phyloP scores from a whole-genome alignment of 2,888 invertebrate genomes.

The Penaeus monodon region DNA sequence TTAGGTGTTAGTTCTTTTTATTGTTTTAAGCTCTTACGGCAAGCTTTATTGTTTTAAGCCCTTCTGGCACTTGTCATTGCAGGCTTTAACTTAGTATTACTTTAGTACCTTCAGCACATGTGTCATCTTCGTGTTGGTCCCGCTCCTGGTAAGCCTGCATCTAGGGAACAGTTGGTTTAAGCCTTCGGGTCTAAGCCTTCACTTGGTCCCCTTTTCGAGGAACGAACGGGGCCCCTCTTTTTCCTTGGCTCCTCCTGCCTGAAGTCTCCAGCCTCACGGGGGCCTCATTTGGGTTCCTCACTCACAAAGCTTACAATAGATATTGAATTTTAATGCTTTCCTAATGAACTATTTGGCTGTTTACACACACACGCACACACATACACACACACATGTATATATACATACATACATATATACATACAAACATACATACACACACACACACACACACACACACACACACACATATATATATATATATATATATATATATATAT shows the following conservation, averaged over 20 bases:
- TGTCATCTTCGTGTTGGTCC: background rate
- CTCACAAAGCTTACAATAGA: background rate
- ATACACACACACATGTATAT: background rate
- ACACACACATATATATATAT: background rate
- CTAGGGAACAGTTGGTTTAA: background rate
- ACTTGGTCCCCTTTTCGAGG: background rate
- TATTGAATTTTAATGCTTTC: background rate
- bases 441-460: background rate
- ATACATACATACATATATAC: background rate
- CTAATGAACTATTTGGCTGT: no score
- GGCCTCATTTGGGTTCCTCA: no score
- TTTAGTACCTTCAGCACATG: background rate
- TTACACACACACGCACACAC: background rate
- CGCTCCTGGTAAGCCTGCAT: background rate
- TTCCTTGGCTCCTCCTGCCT: no score
- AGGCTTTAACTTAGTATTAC: no score
- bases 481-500: background rate
- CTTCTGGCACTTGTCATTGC: no score
- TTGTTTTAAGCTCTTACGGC: no score
- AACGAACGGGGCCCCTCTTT: no score
- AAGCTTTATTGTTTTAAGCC: no score
- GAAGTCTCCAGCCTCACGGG: no score
- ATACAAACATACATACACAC: background rate
- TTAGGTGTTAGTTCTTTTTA: no score
- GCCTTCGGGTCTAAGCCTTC: background rate